Conservation (phyloP, 2,888 invertebrate species). For the Drosophila kuntzei region DNA sequence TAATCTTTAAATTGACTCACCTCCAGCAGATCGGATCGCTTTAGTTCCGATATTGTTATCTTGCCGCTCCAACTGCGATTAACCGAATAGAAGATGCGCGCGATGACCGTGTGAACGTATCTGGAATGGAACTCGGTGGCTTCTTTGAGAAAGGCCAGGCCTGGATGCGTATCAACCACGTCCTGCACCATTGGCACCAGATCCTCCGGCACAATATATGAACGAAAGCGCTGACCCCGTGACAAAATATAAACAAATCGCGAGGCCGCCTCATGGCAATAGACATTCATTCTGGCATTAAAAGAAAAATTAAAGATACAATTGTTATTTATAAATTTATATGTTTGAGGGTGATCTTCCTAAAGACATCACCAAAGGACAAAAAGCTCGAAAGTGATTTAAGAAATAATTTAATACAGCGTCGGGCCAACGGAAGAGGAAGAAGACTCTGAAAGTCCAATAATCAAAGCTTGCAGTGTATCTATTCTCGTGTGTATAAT, state of each 20-base stretch:
- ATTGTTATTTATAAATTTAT: too few species aligned
- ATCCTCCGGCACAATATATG: slow-evolving; percentile 92
- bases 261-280: slow-evolving; percentile 95
- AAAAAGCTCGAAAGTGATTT: too few species aligned
- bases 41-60: slow-evolving; percentile 94
- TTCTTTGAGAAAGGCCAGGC: slow-evolving; percentile 97
- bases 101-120: slow-evolving; percentile 99
- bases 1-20: slow-evolving; percentile 72
- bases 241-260: slow-evolving; percentile 95
- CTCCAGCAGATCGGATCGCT: slow-evolving; percentile 95
- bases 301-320: background rate
- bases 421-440: too few species aligned
- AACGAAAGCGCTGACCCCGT: slow-evolving; percentile 87
- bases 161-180: slow-evolving; percentile 99
- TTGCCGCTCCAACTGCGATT: slow-evolving; percentile 98
- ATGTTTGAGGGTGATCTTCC: too few species aligned
- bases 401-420: too few species aligned
- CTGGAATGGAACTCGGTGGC: slow-evolving; percentile 99
- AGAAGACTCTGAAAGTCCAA: too few species aligned
- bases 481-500: too few species aligned
- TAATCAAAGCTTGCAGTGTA: too few species aligned
- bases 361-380: too few species aligned
- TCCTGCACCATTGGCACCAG: slow-evolving; percentile 97
- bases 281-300: slow-evolving; percentile 89
- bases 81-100: slow-evolving; percentile 98